Percentiles rank a stretch among this genome's conserved stretches.
These are phyloP conservation scores for Palloptera scutellata DNA, from an alignment of 2,888 invertebrate genomes.

Conservation along the genomic window DNA sequence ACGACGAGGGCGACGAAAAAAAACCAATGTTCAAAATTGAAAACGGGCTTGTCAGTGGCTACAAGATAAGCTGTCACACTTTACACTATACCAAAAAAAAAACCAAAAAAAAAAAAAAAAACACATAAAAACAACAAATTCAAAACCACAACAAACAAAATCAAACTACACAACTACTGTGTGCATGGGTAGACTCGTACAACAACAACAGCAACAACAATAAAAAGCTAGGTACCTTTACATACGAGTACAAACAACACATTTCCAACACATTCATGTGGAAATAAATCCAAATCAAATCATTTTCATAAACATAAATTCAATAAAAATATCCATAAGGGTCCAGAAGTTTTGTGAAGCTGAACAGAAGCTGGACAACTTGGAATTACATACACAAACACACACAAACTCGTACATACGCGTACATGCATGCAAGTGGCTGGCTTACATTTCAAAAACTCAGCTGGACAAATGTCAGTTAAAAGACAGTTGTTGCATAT, in stretches of 20 bases:
- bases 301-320: constrained; percentile 51
- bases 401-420: background rate
- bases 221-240: constrained; percentile 19
- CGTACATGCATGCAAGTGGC: too few relatives aligned
- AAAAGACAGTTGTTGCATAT: background rate
- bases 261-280: constrained; percentile 19
- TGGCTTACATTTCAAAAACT: too few relatives aligned
- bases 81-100: constrained; percentile 20
- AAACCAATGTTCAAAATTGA: constrained; percentile 19
- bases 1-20: constrained; percentile 6
- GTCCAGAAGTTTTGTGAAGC: background rate
- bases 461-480: constrained; percentile 18
- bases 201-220: background rate
- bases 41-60: constrained; percentile 52
- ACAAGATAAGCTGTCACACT: constrained; percentile 60
- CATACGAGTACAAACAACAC: constrained; percentile 13
- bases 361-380: background rate
- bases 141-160: background rate
- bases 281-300: constrained; percentile 51
- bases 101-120: constrained; percentile 11
- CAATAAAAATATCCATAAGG: constrained; percentile 53
- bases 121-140: constrained; percentile 5
- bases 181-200: background rate
- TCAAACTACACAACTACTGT: constrained; percentile 24
- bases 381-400: background rate